These are phyloP conservation scores for Atractosteus spatula DNA, from an alignment of 2,113 vertebrate genomes.

Conservation along the genomic window DNA sequence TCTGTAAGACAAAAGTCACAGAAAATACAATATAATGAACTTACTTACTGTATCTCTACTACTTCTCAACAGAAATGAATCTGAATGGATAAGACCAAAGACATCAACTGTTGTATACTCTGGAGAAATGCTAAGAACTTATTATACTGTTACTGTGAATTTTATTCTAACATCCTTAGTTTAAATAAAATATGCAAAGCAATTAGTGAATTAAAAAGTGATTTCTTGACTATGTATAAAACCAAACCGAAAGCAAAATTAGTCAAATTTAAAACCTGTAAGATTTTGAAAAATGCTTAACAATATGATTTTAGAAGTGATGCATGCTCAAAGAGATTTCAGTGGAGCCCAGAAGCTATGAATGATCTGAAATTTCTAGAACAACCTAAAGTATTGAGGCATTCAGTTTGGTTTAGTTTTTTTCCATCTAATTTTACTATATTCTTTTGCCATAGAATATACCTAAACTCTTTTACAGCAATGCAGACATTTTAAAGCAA, in stretches of 20 bases:
- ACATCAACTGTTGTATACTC: background rate
- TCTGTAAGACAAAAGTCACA: background rate
- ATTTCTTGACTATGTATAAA: background rate
- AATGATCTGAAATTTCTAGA: too few species aligned
- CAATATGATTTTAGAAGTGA: too few species aligned
- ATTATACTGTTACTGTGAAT: slow-evolving; percentile 4
- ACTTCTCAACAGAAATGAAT: background rate
- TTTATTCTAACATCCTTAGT: background rate
- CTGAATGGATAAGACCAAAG: background rate
- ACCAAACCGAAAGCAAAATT: background rate
- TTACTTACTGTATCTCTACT: background rate
- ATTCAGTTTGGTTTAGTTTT: background rate
- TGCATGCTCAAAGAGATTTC: too few species aligned
- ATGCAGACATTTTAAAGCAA: background rate
- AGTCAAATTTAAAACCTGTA: too few species aligned
- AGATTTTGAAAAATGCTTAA: too few species aligned
- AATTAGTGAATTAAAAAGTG: background rate
- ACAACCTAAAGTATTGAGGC: background rate
- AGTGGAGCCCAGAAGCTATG: too few species aligned
- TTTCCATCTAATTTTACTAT: background rate
- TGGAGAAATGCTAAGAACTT: background rate
- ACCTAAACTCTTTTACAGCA: background rate
- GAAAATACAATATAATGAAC: background rate
- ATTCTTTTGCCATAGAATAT: background rate
- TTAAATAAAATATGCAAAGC: background rate